These are phyloP conservation scores for Urocolius indicus DNA, from an alignment of 2,113 vertebrate genomes.

Conservation along the genomic window DNA sequence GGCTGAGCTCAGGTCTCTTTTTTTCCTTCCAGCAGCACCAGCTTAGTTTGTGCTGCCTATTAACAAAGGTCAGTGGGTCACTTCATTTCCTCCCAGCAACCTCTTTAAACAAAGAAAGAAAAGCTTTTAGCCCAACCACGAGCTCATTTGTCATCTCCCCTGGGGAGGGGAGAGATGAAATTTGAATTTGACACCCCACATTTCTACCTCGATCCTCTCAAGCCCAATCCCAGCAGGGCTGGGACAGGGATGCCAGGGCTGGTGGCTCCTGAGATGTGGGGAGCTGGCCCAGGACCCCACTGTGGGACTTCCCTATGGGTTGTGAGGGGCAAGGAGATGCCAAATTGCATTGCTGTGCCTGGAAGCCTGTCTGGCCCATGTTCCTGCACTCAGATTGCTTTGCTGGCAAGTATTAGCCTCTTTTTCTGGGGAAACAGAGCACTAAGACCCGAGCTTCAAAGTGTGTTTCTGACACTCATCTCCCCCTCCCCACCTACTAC, in stretches of 20 bases:
- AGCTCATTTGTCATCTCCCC: conserved; percentile 38
- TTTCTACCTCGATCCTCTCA: neutral
- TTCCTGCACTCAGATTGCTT: neutral
- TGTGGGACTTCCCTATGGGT: accelerated
- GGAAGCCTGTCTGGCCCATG: neutral
- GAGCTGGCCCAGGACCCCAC: neutral
- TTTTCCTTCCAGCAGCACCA: conserved; percentile 5
- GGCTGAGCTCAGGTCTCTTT: conserved; percentile 21
- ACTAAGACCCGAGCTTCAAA: neutral
- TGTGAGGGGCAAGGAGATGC: neutral
- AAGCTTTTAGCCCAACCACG: conserved; percentile 53
- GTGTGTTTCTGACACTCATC: neutral
- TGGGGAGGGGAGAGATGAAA: neutral
- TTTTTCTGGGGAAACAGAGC: neutral
- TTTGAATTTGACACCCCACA: neutral
- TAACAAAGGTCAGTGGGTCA: conserved; percentile 60
- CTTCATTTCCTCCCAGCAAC: conserved; percentile 65
- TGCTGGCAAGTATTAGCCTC: neutral
- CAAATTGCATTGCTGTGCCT: accelerated
- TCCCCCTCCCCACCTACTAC: neutral
- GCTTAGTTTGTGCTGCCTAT: conserved; percentile 8
- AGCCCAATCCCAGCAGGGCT: neutral
- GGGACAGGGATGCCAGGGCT: accelerated
- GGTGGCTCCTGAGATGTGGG: neutral
- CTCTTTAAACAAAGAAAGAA: conserved; percentile 22